A percentile compares a stretch with the other conserved stretches of the same genome.
Conservation (phyloP, 1,140 invertebrate species). For the Tachypleus tridentatus region DNA sequence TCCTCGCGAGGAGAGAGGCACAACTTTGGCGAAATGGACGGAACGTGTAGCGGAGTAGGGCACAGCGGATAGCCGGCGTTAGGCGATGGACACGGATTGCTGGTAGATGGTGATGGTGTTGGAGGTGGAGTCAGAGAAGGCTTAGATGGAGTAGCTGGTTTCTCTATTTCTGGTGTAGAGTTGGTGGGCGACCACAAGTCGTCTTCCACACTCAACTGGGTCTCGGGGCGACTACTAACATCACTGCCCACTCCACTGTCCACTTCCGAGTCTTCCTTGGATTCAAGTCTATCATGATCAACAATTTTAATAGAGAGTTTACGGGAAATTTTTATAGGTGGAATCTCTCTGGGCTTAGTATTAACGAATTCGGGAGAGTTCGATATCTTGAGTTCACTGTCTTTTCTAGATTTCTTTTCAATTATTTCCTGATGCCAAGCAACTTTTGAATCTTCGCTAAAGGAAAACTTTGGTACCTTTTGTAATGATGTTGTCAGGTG, state of each 20-base stretch:
- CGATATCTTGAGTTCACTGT: no score
- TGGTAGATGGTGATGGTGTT: not conserved
- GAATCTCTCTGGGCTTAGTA: no score
- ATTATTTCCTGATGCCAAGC: no score
- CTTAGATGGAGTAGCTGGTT: not conserved
- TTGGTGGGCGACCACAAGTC: slow-evolving; percentile 12
- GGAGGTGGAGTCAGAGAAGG: not conserved
- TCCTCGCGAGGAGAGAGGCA: no score
- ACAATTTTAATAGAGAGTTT: no score
- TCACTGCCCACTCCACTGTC: slow-evolving; percentile 16
- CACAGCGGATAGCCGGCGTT: not conserved
- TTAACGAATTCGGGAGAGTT: no score
- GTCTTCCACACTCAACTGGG: slow-evolving; percentile 14
- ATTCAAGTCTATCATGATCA: slow-evolving; percentile 10
- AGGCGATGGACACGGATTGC: not conserved
- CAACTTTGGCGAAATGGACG: not conserved
- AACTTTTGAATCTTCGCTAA: no score
- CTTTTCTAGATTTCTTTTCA: no score
- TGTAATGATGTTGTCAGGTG: no score
- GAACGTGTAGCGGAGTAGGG: not conserved
- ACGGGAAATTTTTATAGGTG: no score
- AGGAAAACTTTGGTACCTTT: no score
- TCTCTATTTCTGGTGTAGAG: no score
- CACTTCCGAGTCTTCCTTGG: slow-evolving; percentile 8
- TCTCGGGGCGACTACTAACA: slow-evolving; percentile 11